Evolutionary conservation across 2,888 invertebrate genomes (phyloP).

Genomic region (Sepioteuthis lessoniana): DNA sequence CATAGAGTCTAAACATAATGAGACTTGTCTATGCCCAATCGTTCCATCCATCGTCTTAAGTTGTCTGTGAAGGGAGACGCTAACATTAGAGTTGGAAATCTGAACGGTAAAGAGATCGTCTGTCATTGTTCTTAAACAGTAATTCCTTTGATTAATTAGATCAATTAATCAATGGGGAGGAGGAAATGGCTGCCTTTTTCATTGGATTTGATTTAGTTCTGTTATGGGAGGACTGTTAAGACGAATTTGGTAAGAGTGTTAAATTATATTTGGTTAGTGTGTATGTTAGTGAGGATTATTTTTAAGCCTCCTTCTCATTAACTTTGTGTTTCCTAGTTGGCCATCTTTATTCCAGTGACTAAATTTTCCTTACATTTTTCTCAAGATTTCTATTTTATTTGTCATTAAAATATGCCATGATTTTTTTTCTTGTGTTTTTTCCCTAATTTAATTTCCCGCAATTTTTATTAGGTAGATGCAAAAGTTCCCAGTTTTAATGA

Average conservation of each 20-base stretch:
- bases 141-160: background rate
- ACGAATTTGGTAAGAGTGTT: background rate
- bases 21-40: background rate
- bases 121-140: conserved; percentile 9
- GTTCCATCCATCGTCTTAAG: background rate
- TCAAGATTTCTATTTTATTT: too few relatives aligned
- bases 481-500: too few relatives aligned
- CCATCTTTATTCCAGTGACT: too few relatives aligned
- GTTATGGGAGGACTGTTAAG: background rate
- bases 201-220: background rate
- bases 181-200: background rate
- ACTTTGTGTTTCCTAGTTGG: too few relatives aligned
- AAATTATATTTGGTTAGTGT: background rate
- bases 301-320: too few relatives aligned
- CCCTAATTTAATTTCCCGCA: too few relatives aligned
- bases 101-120: background rate
- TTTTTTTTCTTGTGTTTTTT: too few relatives aligned
- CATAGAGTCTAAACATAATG: background rate
- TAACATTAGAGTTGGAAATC: background rate
- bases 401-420: too few relatives aligned
- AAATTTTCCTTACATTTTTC: too few relatives aligned
- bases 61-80: too few relatives aligned
- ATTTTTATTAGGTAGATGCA: too few relatives aligned
- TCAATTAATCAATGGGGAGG: background rate
- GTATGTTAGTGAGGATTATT: background rate